These are phyloP conservation scores for Meghimatium bilineatum DNA, from an alignment of 2,888 invertebrate genomes.

Conservation along the genomic window DNA sequence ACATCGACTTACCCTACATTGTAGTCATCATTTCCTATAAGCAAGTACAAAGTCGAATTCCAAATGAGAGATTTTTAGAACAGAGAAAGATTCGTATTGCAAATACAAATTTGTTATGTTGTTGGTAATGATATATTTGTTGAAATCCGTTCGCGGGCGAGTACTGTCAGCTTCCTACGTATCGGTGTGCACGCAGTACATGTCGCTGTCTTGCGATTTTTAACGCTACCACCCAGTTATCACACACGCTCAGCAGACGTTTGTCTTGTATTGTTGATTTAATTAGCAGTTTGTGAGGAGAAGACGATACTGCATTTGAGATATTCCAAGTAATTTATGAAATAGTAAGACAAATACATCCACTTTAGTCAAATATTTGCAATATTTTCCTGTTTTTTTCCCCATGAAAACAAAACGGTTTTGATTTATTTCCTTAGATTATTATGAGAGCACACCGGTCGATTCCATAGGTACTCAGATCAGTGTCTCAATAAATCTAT, in stretches of 20 bases:
- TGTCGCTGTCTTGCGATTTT: neutral
- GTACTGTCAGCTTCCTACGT: neutral
- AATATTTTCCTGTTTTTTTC: too few species aligned
- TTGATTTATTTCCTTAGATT: too few species aligned
- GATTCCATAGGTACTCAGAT: too few species aligned
- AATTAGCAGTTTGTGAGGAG: too few species aligned
- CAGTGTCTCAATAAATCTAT: too few species aligned
- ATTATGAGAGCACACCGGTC: too few species aligned
- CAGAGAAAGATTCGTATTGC: neutral
- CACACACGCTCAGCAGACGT: neutral
- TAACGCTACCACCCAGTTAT: neutral
- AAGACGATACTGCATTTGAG: too few species aligned
- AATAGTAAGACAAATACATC: too few species aligned
- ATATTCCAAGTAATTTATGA: too few species aligned
- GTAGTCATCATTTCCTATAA: neutral
- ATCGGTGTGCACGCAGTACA: neutral
- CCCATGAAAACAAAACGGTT: too few species aligned
- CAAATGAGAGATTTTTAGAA: constrained; percentile 16
- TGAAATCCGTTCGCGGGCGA: neutral
- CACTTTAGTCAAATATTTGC: too few species aligned
- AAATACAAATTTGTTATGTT: constrained; percentile 19
- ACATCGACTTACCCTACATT: neutral
- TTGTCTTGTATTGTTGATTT: neutral
- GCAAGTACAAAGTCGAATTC: neutral
- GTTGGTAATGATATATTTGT: neutral